Conservation (phyloP, 2,113 vertebrate genomes). For the Otus sunia region DNA sequence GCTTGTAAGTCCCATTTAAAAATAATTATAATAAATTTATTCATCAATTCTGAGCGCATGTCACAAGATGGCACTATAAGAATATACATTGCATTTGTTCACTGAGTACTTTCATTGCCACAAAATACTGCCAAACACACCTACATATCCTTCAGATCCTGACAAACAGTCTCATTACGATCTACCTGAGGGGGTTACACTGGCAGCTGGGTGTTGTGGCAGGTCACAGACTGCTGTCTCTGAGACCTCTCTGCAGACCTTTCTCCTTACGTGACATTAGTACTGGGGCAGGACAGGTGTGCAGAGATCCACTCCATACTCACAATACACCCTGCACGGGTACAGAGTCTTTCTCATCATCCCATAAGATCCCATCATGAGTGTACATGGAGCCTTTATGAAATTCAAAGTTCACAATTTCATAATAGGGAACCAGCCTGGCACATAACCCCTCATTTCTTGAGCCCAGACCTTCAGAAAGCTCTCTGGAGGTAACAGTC, state of each 20-base stretch:
- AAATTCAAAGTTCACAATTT: neutral
- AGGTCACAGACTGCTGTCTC: neutral
- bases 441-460: neutral
- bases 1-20: neutral
- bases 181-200: rapidly evolving
- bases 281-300: neutral
- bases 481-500: too few relatives aligned
- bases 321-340: neutral
- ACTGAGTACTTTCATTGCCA: neutral
- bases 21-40: neutral
- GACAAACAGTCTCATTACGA: neutral
- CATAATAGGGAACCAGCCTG: neutral
- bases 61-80: conserved; percentile 62
- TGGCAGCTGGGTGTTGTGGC: neutral
- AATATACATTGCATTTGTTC: neutral
- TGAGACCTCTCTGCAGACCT: neutral
- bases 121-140: rapidly evolving
- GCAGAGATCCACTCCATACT: neutral
- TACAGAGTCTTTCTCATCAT: neutral
- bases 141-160: rapidly evolving
- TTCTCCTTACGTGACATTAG: rapidly evolving
- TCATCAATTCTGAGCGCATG: neutral
- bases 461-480: neutral
- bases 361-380: rapidly evolving
- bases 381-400: rapidly evolving